Conservation (phyloP, 2,888 invertebrate species). For the Eilema depressum region DNA sequence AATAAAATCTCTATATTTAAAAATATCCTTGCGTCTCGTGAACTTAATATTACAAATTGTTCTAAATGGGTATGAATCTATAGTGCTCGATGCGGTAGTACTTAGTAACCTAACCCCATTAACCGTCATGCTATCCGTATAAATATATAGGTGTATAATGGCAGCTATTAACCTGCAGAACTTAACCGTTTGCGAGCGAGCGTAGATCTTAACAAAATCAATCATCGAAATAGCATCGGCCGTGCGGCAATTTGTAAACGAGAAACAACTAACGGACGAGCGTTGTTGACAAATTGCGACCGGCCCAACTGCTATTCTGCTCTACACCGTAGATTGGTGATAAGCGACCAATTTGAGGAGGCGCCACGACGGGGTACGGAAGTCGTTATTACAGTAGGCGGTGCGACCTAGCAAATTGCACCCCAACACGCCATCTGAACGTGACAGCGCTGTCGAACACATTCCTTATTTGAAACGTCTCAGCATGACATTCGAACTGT, state of each 20-base stretch:
- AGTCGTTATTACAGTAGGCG: constrained; percentile 87
- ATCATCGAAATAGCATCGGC: constrained; percentile 41
- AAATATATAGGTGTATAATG: constrained; percentile 11
- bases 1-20: not conserved
- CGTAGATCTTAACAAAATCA: constrained; percentile 37
- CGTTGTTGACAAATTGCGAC: constrained; percentile 82
- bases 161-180: constrained; percentile 3
- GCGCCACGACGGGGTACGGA: constrained; percentile 86
- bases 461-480: constrained; percentile 84
- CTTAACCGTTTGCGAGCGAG: constrained; percentile 7
- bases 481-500: constrained; percentile 74
- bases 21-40: not conserved
- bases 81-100: not conserved
- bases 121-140: not conserved
- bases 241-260: constrained; percentile 64
- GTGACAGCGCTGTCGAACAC: constrained; percentile 86
- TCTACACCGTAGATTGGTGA: constrained; percentile 85
- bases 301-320: constrained; percentile 80
- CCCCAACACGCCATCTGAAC: constrained; percentile 84
- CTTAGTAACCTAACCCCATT: not conserved
- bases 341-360: constrained; percentile 87
- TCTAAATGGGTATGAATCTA: not conserved
- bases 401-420: constrained; percentile 84
- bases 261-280: constrained; percentile 69
- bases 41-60: not conserved